Evolutionary conservation across 2,888 invertebrate species (phyloP).

Genomic region (Heliconius ismenius): DNA sequence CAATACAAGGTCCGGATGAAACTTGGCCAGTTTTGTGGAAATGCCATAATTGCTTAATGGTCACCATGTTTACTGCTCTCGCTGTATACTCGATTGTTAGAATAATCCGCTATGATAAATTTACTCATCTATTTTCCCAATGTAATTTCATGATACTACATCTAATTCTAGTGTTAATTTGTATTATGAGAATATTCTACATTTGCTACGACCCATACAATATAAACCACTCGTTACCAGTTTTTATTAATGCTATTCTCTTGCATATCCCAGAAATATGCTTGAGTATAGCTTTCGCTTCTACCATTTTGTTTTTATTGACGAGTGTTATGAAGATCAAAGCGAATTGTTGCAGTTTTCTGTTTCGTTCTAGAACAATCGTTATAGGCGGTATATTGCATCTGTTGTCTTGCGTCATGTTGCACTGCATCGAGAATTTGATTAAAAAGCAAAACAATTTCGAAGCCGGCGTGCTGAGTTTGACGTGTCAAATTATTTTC

Average conservation of each 20-base stretch:
- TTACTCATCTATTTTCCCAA: conserved; percentile 92
- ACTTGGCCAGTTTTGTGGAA: conserved; percentile 95
- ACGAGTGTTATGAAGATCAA: conserved; percentile 89
- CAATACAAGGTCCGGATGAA: conserved; percentile 76
- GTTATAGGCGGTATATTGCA: conserved; percentile 90
- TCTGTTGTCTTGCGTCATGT: conserved; percentile 89
- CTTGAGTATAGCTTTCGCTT: conserved; percentile 93
- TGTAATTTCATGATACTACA: conserved; percentile 94
- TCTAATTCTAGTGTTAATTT: conserved; percentile 90
- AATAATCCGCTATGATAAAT: conserved; percentile 91
- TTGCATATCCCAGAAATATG: conserved; percentile 93
- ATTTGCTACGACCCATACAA: conserved; percentile 96
- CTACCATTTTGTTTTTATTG: conserved; percentile 91
- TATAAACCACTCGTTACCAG: conserved; percentile 89
- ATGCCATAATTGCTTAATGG: conserved; percentile 93
- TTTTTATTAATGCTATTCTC: conserved; percentile 89
- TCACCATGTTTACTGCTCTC: conserved; percentile 91
- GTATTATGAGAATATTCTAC: conserved; percentile 91
- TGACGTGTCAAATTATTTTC: conserved; percentile 92
- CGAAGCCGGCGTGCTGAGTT: conserved; percentile 84
- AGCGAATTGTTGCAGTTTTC: conserved; percentile 85
- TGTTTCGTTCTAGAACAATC: conserved; percentile 90
- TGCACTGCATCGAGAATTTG: conserved; percentile 89
- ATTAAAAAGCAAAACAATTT: conserved; percentile 71
- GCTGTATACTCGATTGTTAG: conserved; percentile 93